Percentiles rank a stretch among this genome's conserved stretches.
Conservation (phyloP, 2,888 invertebrate genomes). For the Aelia acuminata region DNA sequence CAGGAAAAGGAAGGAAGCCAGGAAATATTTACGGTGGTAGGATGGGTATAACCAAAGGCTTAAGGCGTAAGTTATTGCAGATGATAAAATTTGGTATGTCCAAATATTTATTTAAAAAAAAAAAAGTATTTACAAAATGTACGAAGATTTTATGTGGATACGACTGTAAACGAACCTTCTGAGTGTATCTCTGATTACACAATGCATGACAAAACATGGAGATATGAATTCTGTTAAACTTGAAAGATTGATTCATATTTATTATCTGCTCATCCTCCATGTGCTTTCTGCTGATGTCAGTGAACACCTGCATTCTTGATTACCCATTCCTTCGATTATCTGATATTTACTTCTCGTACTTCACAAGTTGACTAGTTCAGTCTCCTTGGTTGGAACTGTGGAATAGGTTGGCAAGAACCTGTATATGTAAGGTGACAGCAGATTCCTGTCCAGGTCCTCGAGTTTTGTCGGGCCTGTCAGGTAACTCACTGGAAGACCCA, state of each 20-base stretch:
- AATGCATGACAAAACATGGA: background rate
- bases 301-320: no score
- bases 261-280: background rate
- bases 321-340: no score
- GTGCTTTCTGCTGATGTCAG: background rate
- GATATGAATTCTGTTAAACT: background rate
- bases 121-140: conserved; percentile 15
- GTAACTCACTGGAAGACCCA: conserved; percentile 77
- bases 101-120: no score
- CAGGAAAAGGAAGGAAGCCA: no score
- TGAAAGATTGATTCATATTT: background rate
- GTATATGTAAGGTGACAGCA: conserved; percentile 74
- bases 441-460: conserved; percentile 74
- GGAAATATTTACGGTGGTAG: no score
- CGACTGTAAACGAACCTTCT: no score
- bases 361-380: conserved; percentile 5
- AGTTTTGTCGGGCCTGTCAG: conserved; percentile 74
- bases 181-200: no score
- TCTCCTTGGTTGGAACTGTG: background rate
- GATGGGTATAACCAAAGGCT: no score
- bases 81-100: no score
- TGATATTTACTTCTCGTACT: background rate
- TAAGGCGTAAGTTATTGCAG: no score
- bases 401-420: conserved; percentile 69
- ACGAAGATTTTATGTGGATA: background rate